Evolutionary conservation across 2,113 vertebrate genomes (phyloP), one percentile per base, ranked within the genome.

Genomic region (Tachuris rubrigastra): DNA sequence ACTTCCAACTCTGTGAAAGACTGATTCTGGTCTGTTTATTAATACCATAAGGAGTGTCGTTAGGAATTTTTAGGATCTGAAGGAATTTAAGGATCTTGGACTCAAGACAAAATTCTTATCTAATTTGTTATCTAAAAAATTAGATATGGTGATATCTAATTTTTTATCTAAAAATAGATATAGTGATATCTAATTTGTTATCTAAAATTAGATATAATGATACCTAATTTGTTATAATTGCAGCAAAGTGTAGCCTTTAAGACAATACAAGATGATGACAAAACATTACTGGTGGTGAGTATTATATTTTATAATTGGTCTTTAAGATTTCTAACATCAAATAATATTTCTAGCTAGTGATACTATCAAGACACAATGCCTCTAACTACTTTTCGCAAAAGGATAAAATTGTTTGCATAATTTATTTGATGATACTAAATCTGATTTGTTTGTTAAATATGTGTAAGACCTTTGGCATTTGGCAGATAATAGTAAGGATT

Each of bases 401-500:
- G 41, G 39, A 87, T 47, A 89, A 96, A 91, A 96, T 73, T 75
- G 12, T 20, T 88, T 85, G n/a, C 49, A 76, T 90, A 56, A 59
- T 96, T 96, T 97, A 73, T 91, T 23, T 77, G 53, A 83, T 77
- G 8, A 83, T 85, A 76, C 55, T 94, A 91, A 95, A 95, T 65
- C 50, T 67, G 63, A 92, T 83, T 96, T 96, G 65, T 93, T 95
- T 95, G 44, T 96, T 88, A 96, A 97, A 96, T 94, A 79, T 49
- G 62, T 50, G 59, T 82, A 96, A 96, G 52, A 85, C 60, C 68
- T 93, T 94, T 72, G 91, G 24, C 46, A 87, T 91, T 87, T 65
- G 58, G 78, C 69, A 94, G 35, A 44, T 92, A 76, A 85, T 65
- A 72, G 10, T 72, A 90, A 85, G 59, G 55, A 90, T 96, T 97